Evolutionary conservation across 1,140 invertebrate genomes (phyloP), one percentile per base, ranked within the genome.

Genomic region (Halotydeus destructor): DNA sequence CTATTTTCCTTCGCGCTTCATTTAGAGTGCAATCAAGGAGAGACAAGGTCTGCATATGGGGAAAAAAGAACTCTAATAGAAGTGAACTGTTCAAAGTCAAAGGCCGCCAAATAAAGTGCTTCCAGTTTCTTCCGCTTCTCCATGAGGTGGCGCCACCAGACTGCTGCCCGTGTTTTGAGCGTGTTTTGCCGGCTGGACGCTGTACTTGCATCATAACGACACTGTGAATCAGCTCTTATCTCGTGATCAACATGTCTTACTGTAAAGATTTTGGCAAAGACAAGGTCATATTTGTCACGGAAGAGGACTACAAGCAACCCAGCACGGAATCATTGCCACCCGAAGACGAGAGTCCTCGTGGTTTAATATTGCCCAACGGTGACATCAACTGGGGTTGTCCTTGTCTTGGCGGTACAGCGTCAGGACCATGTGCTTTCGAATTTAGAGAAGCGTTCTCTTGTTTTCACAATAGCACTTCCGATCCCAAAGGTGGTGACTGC

Each of bases 331-430:
- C 61, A 33, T 60, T 85, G 43, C 74, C 78, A 5, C 69, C 74
- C 51, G 53, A 52, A 21, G 55, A 59, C 22, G 50, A 54, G 19
- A 53, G 56, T 45, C 54, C 57, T 23, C 35, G 45, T 43, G 85
- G 88, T 23, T 61, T 91, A 1, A 74, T 94, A 43, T 62, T 81
- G 24, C 66, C 75, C 2, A 79, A 82, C 64, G 88, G 89, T 5
- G 73, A 79, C 35, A 91, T 96, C 43, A 96, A 96, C 61, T 96
- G 86, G 85, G 77, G 78, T 55, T 97, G 89, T 55, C 89, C 88
- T 0, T 96, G 89, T 61, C 66, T 94, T 16, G 88, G 88, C 22
- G 83, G 84, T 12, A 88, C 91, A 78, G 80, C 85, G 4, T 83
- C 80, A 3, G 88, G 88, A 2, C 88, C 89, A 0, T 97, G 89